Evolutionary conservation across 1,140 invertebrate genomes (phyloP), one percentile per base, ranked within the genome.

Genomic region (Penaeus vannamei): DNA sequence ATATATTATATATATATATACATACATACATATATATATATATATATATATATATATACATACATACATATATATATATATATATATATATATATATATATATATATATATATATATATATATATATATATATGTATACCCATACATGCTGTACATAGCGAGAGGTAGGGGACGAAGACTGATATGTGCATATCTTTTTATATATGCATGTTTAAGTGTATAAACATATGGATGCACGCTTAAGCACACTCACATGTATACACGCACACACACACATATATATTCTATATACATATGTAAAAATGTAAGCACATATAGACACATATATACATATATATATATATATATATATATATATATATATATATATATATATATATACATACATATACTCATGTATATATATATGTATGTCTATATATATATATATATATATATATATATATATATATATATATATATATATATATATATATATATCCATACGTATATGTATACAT

Each of bases 31-130:
- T 72, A n/a, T 72, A 23, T 72, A 72, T 26, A 72, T 72, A 26
- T 2, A 26, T n/a, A 26, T 72, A 72, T 72, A 72, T n/a, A 26
- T 72, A 72, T 26, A 72, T 72, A 3, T 72, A 72, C n/a, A n/a
- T 26, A 72, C n/a, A 17, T n/a, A 72, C 32, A 72, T n/a, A 72
- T n/a, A 72, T n/a, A 72, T n/a, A 72, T n/a, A 72, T 72, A n/a
- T 72, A 72, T 72, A 72, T n/a, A 72, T n/a, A n/a, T 26, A n/a
- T 72, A n/a, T 72, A 72, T 72, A 72, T 72, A 72, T 72, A 72
- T 72, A 72, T 72, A 72, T 72, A 72, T 72, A 72, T 72, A 72
- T 72, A 72, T 72, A 72, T 72, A 72, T 72, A 72, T 72, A 72
- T 72, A 72, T 72, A 72, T 72, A 72, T 72, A 72, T 72, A n/a